phyloP scores from a whole-genome alignment of 2,113 vertebrate species.

The Etheostoma spectabile region DNA sequence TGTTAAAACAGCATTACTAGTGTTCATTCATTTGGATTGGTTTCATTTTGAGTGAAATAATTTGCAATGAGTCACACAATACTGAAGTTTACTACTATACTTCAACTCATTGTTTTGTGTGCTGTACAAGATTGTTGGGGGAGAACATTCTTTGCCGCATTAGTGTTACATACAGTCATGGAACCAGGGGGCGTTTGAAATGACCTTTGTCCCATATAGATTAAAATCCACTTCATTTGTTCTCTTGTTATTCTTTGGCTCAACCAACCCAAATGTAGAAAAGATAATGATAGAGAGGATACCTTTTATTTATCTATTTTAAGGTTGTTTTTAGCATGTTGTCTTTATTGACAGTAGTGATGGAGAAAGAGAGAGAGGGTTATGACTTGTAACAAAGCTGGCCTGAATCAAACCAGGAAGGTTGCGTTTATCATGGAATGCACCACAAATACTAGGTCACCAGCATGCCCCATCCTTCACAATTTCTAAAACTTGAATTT shows the following conservation, averaged over 20 bases:
- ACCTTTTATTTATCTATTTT: background rate
- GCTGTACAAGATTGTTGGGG: background rate
- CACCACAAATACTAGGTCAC: background rate
- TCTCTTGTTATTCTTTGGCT: background rate
- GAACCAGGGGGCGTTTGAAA: background rate
- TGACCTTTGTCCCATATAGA: background rate
- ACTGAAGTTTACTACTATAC: background rate
- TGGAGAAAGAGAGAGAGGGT: background rate
- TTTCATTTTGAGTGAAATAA: conserved; percentile 6
- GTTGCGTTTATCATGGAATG: background rate
- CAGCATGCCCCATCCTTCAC: background rate
- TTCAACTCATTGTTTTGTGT: background rate
- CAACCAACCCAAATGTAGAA: background rate
- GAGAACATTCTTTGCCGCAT: background rate
- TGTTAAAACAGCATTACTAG: background rate
- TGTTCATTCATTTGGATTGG: background rate
- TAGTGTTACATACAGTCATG: background rate
- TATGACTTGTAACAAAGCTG: background rate
- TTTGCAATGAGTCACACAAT: background rate
- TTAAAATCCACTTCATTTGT: conserved; percentile 14
- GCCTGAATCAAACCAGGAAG: too few species aligned
- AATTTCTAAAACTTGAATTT: background rate
- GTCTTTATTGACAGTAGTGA: background rate
- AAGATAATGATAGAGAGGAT: background rate
- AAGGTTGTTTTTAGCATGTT: background rate